A percentile compares a stretch with the other conserved stretches of the same genome.
phyloP scores from a whole-genome alignment of 2,113 vertebrate genomes.

The Ammodytes marinus region DNA sequence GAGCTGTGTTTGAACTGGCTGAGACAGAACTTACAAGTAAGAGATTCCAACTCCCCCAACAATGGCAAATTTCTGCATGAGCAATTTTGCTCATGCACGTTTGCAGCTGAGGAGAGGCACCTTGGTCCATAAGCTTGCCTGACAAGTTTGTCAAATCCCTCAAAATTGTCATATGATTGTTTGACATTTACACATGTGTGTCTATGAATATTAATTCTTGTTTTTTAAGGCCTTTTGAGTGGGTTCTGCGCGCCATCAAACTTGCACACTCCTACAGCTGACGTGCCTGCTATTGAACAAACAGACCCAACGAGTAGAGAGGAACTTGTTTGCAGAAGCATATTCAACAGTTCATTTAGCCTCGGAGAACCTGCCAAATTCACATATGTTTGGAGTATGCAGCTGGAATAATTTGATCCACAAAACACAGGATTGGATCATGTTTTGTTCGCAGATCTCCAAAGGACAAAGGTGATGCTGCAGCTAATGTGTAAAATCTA shows the following conservation, averaged over 20 bases:
- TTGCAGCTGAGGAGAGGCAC: not conserved
- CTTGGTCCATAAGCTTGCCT: not conserved
- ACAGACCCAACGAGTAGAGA: conserved; percentile 21
- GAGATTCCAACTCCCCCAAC: not conserved
- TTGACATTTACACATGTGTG: conserved; percentile 18
- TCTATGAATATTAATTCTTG: conserved; percentile 25
- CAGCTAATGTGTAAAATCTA: not conserved
- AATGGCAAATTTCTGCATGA: not conserved
- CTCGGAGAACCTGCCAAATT: conserved; percentile 32
- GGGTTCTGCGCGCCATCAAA: conserved; percentile 4
- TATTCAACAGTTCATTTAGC: conserved; percentile 49
- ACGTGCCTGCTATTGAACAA: conserved; percentile 51
- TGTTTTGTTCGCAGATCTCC: conserved; percentile 2
- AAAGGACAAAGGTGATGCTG: conserved; percentile 13
- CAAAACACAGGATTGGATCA: conserved; percentile 42
- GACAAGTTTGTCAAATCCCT: not conserved
- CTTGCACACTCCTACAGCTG: conserved; percentile 10
- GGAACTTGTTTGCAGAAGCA: conserved; percentile 52
- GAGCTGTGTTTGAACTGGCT: not conserved
- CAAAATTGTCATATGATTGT: conserved; percentile 4
- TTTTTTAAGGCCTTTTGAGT: not conserved
- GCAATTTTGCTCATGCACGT: not conserved
- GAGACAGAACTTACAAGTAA: not conserved
- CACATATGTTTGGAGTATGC: conserved; percentile 46
- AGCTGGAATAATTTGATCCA: conserved; percentile 24